Base-by-base conservation (phyloP, 2,113 vertebrate genomes). In the Spea multiplicata region DNA sequence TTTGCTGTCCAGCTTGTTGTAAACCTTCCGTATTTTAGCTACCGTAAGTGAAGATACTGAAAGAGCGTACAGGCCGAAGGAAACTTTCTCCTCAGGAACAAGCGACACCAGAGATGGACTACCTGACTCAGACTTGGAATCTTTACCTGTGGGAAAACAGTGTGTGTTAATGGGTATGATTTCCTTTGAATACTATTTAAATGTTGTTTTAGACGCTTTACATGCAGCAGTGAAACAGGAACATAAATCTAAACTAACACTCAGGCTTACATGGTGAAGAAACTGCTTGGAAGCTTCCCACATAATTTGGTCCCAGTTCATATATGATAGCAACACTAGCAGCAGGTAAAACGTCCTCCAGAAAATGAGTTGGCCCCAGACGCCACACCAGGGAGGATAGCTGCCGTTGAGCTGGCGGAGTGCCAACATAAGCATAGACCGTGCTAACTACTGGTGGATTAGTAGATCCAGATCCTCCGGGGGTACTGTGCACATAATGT, bases 1-100 rank as follows among this genome's bases (percentile, higher is more conserved):
- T 89, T 99, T 99, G 88, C 96, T 98, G 81, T 99, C 97, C 87
- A 98, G 84, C 69, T 98, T 98, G 90, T 99, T 99, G 89, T 98
- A 98, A 78, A 95, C 91, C 82, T 99, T 99, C 78, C 97, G 91
- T 86, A 99, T 98, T 85, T 94, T 97, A 73, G 96, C 97, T 79
- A 99, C 96, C 0, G 97, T 99, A 67, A 99, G 93, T 1, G 94
- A 91, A 10, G 96, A 96, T 74, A 96, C 94, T 0, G 97, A 99
- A 48, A 97, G 91, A 0, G 95, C 95, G 64, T 93, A 98, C 14
- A 99, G 93, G 47, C 97, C 97, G 86, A 99, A 97, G 6, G 97
- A 99, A 8, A 99, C 95, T 81, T 98, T 99, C 84, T 99, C 97
- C 82, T 99, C 97, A 0, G 96, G 95, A 0, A 99, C 94, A 74